Conservation (phyloP, 2,113 vertebrate genomes). For the Phalacrocorax aristotelis region DNA sequence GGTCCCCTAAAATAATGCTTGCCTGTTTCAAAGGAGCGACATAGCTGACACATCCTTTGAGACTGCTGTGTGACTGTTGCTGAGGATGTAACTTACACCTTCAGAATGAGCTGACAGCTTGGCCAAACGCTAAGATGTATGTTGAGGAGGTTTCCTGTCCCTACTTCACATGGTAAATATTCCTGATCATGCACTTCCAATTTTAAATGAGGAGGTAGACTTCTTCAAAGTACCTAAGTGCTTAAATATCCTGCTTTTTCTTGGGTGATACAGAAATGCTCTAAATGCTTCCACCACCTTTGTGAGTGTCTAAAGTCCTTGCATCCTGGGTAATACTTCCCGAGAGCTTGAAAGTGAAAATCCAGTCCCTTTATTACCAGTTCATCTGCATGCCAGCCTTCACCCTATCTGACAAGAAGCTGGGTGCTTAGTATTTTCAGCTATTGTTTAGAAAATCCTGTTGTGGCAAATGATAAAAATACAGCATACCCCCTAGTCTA, state of each 20-base stretch:
- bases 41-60: not conserved
- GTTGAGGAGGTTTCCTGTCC: not conserved
- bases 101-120: not conserved
- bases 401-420: not conserved
- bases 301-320: accelerated
- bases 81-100: not conserved
- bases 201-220: not conserved
- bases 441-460: not conserved
- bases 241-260: not conserved
- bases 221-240: not conserved
- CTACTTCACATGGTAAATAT: not conserved
- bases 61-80: not conserved
- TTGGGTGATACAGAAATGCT: not conserved
- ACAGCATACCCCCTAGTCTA: not conserved
- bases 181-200: not conserved
- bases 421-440: not conserved
- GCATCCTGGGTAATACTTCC: not conserved
- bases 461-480: not conserved
- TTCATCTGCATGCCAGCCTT: not conserved
- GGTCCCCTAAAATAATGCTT: not conserved
- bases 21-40: not conserved
- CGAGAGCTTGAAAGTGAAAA: not conserved
- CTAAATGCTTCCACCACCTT: not conserved
- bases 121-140: not conserved
- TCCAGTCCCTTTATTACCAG: not conserved